phyloP scores from a whole-genome alignment of 2,797 vertebrate species.

The Rhinophrynus dorsalis region DNA sequence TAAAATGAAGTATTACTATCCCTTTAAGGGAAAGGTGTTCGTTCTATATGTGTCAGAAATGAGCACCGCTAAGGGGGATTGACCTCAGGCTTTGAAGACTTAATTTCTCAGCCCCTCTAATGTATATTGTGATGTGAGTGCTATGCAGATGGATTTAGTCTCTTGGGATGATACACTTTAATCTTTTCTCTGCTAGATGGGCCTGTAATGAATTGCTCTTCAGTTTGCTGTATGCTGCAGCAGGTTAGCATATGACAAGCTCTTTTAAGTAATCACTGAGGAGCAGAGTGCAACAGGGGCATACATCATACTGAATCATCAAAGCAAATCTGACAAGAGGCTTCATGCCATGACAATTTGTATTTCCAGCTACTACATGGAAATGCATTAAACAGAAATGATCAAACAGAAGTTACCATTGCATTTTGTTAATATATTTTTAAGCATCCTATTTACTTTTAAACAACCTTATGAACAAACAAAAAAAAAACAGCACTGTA shows the following conservation, averaged over 20 bases:
- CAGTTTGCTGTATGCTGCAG: constrained; percentile 11
- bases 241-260: constrained; percentile 6
- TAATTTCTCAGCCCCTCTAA: background rate
- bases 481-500: no score
- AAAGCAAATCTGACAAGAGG: background rate
- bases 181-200: constrained; percentile 17
- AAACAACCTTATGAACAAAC: no score
- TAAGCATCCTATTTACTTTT: no score
- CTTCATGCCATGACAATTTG: background rate
- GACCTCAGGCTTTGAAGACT: constrained; percentile 9
- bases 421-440: no score
- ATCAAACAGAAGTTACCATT: no score
- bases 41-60: background rate
- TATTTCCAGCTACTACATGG: no score
- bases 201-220: constrained; percentile 1
- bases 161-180: constrained; percentile 1
- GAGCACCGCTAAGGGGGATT: background rate
- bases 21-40: no score
- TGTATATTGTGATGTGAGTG: background rate
- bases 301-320: background rate
- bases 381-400: no score
- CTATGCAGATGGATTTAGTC: constrained; percentile 2
- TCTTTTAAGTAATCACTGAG: background rate
- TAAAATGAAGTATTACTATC: no score
- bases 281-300: background rate